Percentiles rank a stretch among this genome's conserved stretches.
These are phyloP conservation scores for Notiomystis cincta DNA, from an alignment of 2,113 vertebrate genomes.

Conservation along the genomic window DNA sequence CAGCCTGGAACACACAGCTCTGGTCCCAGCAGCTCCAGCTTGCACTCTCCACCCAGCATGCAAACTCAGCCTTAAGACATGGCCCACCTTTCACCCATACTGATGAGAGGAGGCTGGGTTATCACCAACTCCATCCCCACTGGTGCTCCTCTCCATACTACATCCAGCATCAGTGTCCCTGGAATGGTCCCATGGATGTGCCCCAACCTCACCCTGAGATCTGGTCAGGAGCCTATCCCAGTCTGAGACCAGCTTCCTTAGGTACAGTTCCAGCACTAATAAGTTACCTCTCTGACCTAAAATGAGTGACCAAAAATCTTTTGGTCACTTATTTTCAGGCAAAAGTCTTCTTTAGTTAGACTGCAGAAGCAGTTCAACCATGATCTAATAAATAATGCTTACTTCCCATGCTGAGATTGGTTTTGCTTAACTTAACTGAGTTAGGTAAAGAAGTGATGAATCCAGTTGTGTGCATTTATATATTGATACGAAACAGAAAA, in stretches of 20 bases:
- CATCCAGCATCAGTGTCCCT: not conserved
- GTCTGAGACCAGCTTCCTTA: not conserved
- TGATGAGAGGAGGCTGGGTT: not conserved
- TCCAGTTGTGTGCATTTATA: not conserved
- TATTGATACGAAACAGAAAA: not conserved
- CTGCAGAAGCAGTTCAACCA: not conserved
- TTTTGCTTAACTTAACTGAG: not conserved
- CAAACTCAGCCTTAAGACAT: not conserved
- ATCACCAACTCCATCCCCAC: not conserved
- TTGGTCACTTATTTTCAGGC: not conserved
- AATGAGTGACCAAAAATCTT: not conserved
- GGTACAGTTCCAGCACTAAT: not conserved
- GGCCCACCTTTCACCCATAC: not conserved
- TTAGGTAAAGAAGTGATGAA: not conserved
- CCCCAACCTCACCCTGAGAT: rapidly evolving
- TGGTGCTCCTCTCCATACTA: not conserved
- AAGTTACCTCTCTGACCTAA: not conserved
- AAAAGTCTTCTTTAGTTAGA: not conserved
- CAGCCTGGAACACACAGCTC: not conserved
- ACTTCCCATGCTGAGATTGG: not conserved
- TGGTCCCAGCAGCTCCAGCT: not conserved
- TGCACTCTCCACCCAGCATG: rapidly evolving
- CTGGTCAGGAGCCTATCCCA: not conserved
- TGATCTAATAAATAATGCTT: not conserved
- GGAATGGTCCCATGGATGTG: rapidly evolving